phyloP scores from a whole-genome alignment of 1,140 invertebrate genomes.

The Sitophilus oryzae region DNA sequence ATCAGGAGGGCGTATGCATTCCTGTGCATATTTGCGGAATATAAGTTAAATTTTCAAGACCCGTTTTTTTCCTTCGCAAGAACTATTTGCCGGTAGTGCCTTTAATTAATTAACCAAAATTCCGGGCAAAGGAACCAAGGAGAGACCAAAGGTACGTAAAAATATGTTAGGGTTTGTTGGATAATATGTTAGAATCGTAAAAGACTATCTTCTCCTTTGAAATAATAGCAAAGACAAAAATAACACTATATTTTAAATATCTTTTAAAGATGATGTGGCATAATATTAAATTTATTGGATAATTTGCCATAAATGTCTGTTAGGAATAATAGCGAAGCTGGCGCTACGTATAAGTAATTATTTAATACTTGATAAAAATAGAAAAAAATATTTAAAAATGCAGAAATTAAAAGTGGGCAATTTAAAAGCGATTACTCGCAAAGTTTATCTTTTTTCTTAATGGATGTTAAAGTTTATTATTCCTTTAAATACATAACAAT shows the following conservation, averaged over 20 bases:
- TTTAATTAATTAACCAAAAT: neutral
- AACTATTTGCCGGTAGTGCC: neutral
- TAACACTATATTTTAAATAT: neutral
- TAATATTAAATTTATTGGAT: too few relatives aligned
- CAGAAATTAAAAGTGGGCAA: too few relatives aligned
- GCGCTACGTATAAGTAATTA: too few relatives aligned
- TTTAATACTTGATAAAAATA: too few relatives aligned
- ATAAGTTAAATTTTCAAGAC: neutral
- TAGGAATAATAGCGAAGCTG: too few relatives aligned
- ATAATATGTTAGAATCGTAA: too few relatives aligned
- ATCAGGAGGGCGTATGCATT: neutral
- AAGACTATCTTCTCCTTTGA: neutral
- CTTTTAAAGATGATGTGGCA: neutral
- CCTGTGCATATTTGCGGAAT: neutral
- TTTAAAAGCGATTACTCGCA: too few relatives aligned
- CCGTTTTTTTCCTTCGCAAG: neutral
- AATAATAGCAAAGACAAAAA: neutral
- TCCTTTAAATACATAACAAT: too few relatives aligned
- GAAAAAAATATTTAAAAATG: too few relatives aligned
- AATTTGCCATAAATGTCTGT: too few relatives aligned
- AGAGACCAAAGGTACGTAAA: neutral
- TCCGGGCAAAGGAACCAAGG: neutral
- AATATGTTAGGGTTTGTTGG: neutral
- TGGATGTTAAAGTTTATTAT: too few relatives aligned
- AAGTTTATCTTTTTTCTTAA: too few relatives aligned